Evolutionary conservation across 2,113 vertebrate species (phyloP), one percentile per base, ranked within the genome.

Genomic region (Indicator maculatus): DNA sequence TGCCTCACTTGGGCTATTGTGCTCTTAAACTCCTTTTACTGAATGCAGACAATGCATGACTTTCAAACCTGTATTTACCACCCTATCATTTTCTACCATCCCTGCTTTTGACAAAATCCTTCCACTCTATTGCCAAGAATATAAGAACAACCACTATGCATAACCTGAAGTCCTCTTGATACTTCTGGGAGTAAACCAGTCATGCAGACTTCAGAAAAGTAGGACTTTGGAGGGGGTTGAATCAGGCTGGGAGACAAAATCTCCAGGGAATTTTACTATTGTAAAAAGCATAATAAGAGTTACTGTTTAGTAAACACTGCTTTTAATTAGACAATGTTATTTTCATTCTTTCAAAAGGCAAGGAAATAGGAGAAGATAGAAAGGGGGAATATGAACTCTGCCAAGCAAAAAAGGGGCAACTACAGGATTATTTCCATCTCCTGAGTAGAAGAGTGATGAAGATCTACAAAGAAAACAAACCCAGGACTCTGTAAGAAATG

Each of bases 391-490:
- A 83, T 27, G 21, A 93, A 56, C 19, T 71, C 58, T 88, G 89
- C 88, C 88, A 91, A 94, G 74, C 72, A 26, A 64, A 95, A 94
- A 91, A 93, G 77, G 77, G 93, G 64, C 74, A 93, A 87, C 81
- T 82, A 60, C 66, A 69, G 88, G 86, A 95, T 87, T 85, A 81
- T 92, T 95, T 93, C 95, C 95, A 96, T 74, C 71, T 96, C 76
- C 88, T 63, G 59, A 96, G 60, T 17, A 93, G 23, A 80, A 78
- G 21, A 64, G n/a, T 0, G 12, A 93, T 31, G 70, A 92, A 81
- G 61, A 82, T 71, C n/a, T 60, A 30, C 4, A 12, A 75, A 74
- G 74, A 41, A 52, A 61, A 70, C 14, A 75, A 87, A 64, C 15
- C 12, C 41, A 67, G 39, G 65, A 76, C 91, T 72, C 85, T 76